Conservation (phyloP, 37 sponge, comb jelly and placozoan genomes). For the Hexactinellida sp. region DNA sequence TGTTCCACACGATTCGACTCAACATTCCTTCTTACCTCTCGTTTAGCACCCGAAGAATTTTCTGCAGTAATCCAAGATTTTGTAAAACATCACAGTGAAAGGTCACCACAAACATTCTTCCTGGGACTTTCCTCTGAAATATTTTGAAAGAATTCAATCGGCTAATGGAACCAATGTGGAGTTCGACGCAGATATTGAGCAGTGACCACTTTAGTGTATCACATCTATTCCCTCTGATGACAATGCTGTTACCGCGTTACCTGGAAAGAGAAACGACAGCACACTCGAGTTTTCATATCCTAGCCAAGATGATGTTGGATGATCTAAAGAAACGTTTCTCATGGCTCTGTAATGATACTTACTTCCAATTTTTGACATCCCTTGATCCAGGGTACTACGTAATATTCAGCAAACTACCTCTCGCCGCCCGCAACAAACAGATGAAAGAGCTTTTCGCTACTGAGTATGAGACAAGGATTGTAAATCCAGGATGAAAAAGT, state of each 20-base stretch:
- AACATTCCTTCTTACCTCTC: not conserved
- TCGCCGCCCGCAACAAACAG: not conserved
- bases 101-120: conserved; percentile 7
- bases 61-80: not conserved
- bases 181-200: conserved; percentile 8
- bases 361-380: not conserved
- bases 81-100: conserved; percentile 9
- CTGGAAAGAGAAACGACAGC: not conserved
- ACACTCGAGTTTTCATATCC: conserved; percentile 8
- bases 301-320: not conserved
- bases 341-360: conserved; percentile 13
- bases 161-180: conserved; percentile 16
- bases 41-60: not conserved
- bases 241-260: conserved; percentile 1
- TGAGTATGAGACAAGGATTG: not conserved
- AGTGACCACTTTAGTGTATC: conserved; percentile 15
- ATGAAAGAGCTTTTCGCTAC: not conserved
- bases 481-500: not conserved
- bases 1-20: not conserved
- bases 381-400: conserved; percentile 3
- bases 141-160: not conserved
- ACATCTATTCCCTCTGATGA: conserved; percentile 15
- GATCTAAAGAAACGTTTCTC: not conserved
- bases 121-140: not conserved
- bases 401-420: conserved; percentile 17